These are phyloP conservation scores for Eurytoma californica DNA, from an alignment of 2,888 invertebrate species.

Conservation along the genomic window DNA sequence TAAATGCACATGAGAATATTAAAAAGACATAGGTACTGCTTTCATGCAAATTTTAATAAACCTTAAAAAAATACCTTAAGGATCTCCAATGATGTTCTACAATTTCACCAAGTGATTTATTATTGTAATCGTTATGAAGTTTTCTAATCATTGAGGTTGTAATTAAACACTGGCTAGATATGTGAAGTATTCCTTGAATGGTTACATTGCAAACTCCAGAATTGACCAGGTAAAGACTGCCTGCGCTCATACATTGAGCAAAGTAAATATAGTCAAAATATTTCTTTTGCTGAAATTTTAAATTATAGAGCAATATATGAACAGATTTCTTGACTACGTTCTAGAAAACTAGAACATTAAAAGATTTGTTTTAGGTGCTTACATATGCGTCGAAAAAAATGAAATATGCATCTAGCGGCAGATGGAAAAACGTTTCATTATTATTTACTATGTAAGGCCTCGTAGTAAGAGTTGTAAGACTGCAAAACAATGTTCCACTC, in stretches of 20 bases:
- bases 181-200: conserved; percentile 46
- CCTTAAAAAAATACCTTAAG: conserved; percentile 7
- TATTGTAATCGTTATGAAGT: background rate
- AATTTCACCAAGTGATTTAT: background rate
- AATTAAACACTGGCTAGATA: background rate
- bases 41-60: too few species aligned
- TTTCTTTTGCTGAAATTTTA: conserved; percentile 52
- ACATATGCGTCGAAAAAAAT: too few species aligned
- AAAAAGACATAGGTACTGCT: background rate
- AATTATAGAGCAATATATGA: background rate
- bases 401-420: too few species aligned
- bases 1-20: too few species aligned
- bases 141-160: background rate
- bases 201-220: conserved; percentile 59
- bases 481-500: too few species aligned
- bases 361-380: too few species aligned
- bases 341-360: too few species aligned
- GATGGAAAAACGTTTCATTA: too few species aligned
- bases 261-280: conserved; percentile 62
- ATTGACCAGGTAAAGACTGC: conserved; percentile 59
- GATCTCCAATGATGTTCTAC: background rate
- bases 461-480: too few species aligned
- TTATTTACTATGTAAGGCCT: too few species aligned
- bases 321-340: too few species aligned
- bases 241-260: conserved; percentile 60